Base-by-base conservation (phyloP, 2,113 vertebrate genomes). In the Rousettus leschenaultii region DNA sequence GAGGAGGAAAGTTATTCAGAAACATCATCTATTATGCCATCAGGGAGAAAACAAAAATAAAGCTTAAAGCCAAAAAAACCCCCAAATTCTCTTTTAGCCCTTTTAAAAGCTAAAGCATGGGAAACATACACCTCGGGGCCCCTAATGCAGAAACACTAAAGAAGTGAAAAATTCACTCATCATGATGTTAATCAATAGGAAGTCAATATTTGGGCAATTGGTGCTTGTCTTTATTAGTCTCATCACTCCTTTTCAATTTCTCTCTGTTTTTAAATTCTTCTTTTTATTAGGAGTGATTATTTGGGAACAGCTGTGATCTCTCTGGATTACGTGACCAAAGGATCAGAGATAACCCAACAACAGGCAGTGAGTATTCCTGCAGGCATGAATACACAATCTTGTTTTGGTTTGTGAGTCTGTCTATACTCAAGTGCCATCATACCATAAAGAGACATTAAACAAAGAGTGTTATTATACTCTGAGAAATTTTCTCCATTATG, bases 231-330 rank as follows among this genome's bases (percentile, higher is more conserved):
- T 88, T 92, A 57, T 94, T 70, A n/a, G 40, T 88, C 26, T 90
- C 12, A 93, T 35, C 6, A 2, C 13, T n/a, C 10, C 22, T 38
- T 73, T 16, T 33, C 40, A 5, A 22, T 86, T 83, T 92, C 68
- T 84, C n/a, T 86, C 83, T 95, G 13, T 21, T 83, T 95, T 89
- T 92, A 12, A 80, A 45, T 94, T 35, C 61, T 73, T 57, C 30
- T 26, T 94, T 95, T 89, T 45, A 53, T 84, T 66, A 68, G 35
- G 51, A 75, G 12, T 91, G 63, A 71, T 96, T 94, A 24, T 87
- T 79, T 89, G 79, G 63, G 43, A 70, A 55, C 30, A 63, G 53
- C 65, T 86, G 83, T 88, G 94, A n/a, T 38, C 24, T n/a, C 51
- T 82, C 77, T 51, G 57, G 30, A 21, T 61, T 90, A 43, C 48